Evolutionary conservation across 1,140 invertebrate genomes (phyloP).

Genomic region (Drosophila grimshawi): DNA sequence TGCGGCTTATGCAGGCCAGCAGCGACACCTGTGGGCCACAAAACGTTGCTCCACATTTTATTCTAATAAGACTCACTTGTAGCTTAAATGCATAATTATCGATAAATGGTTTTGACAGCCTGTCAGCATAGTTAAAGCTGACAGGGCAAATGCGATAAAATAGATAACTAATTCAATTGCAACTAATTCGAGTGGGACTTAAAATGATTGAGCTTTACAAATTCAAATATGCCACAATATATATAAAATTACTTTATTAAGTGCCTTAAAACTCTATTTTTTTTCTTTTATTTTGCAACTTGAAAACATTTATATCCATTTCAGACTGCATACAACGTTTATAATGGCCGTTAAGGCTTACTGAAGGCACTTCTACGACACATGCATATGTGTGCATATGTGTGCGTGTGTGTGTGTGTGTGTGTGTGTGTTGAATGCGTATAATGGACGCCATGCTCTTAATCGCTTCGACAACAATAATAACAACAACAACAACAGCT

Average conservation of each 20-base stretch:
- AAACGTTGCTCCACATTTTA: too few relatives aligned
- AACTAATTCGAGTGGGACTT: conserved; percentile 2
- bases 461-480: conserved; percentile 72
- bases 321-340: conserved; percentile 61
- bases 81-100: background rate
- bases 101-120: background rate
- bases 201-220: background rate
- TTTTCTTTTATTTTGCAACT: conserved; percentile 14
- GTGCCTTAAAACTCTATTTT: conserved; percentile 5
- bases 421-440: conserved; percentile 39
- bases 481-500: conserved; percentile 33
- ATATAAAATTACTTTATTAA: background rate
- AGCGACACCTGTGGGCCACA: too few relatives aligned
- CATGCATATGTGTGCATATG: conserved; percentile 21
- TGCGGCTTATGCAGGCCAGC: too few relatives aligned
- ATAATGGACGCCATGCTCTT: conserved; percentile 56
- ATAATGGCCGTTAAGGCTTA: conserved; percentile 72
- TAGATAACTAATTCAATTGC: background rate
- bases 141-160: background rate
- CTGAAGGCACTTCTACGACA: conserved; percentile 40
- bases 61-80: background rate
- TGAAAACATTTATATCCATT: conserved; percentile 57
- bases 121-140: conserved; percentile 1
- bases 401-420: conserved; percentile 26
- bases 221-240: background rate